Percentiles rank a stretch among this genome's conserved stretches.
Conservation (phyloP, 2,888 invertebrate species). For the Lasioglossum calceatum region DNA sequence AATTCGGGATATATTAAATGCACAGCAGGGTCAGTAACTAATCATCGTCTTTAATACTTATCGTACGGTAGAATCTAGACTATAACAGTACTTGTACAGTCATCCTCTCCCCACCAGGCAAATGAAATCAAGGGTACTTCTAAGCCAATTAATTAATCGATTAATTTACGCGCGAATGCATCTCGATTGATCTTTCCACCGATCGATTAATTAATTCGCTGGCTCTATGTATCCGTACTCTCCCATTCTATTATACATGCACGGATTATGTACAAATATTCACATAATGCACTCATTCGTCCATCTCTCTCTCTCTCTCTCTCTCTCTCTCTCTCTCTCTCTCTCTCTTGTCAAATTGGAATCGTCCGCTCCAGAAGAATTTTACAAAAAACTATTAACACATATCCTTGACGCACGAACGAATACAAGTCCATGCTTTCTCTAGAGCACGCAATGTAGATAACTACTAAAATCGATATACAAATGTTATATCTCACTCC, state of each 20-base stretch:
- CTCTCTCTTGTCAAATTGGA: neutral
- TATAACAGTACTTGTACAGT: slow-evolving; percentile 23
- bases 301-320: neutral
- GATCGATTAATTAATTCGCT: slow-evolving; percentile 49
- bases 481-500: neutral
- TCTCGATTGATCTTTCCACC: slow-evolving; percentile 21
- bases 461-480: neutral
- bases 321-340: neutral
- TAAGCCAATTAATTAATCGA: slow-evolving; percentile 49
- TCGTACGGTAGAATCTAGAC: slow-evolving; percentile 15
- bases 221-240: neutral
- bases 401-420: neutral
- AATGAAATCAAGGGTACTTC: slow-evolving; percentile 21
- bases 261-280: slow-evolving; percentile 45
- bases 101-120: slow-evolving; percentile 27
- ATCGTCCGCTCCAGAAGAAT: neutral
- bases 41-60: slow-evolving; percentile 40
- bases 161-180: slow-evolving; percentile 37
- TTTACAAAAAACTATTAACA: neutral
- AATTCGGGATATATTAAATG: neutral
- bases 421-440: neutral
- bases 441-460: neutral
- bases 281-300: neutral
- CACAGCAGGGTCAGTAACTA: slow-evolving; percentile 1
- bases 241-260: slow-evolving; percentile 29